A percentile compares a stretch with the other conserved stretches of the same genome.
These are phyloP conservation scores for Adelosebastes latens DNA, from an alignment of 2,797 vertebrate genomes.

Conservation along the genomic window DNA sequence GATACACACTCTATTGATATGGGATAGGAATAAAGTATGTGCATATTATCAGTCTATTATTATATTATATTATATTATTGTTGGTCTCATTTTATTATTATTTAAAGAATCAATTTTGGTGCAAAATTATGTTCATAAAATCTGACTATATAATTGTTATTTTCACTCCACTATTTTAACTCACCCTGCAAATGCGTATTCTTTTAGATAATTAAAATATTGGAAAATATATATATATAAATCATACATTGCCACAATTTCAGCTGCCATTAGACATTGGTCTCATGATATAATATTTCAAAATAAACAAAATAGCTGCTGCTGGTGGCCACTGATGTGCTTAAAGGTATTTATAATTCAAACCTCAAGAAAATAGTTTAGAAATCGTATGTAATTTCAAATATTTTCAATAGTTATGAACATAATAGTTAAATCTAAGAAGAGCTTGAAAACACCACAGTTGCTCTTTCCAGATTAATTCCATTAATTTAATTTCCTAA, in stretches of 20 bases:
- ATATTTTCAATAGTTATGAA: not conserved
- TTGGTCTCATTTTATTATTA: not conserved
- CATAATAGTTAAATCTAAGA: not conserved
- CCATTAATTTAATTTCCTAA: slow-evolving; percentile 18
- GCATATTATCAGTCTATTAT: not conserved
- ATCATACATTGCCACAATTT: not conserved
- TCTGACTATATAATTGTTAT: not conserved
- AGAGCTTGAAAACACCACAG: not conserved
- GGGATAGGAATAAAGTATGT: not conserved
- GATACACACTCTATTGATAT: not conserved
- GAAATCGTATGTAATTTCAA: not conserved
- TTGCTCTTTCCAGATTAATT: not conserved
- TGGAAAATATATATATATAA: not conserved
- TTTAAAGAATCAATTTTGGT: not conserved
- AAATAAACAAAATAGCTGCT: not conserved
- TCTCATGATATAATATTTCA: not conserved
- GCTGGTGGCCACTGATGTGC: not conserved
- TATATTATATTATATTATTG: not conserved
- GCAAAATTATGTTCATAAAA: not conserved
- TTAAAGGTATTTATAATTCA: not conserved
- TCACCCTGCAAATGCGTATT: not conserved
- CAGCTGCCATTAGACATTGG: not conserved
- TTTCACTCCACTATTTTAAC: not conserved
- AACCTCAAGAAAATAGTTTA: not conserved
- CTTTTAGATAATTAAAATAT: not conserved